Conservation (phyloP, 2,888 invertebrate species). For the Amiota communis region DNA sequence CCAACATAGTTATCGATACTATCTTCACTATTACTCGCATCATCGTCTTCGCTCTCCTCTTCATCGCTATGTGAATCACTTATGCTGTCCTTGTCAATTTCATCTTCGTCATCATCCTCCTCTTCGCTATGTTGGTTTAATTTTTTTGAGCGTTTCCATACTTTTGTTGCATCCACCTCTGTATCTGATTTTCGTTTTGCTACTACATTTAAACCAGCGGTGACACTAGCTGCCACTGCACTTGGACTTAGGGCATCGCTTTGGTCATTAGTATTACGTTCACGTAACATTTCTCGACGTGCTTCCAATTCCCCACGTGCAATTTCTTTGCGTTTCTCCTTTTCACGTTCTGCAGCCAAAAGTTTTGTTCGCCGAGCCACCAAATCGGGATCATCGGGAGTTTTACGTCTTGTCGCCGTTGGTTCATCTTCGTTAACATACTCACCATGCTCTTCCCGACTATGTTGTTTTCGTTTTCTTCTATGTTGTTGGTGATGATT, state of each 20-base stretch:
- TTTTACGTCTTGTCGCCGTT: slow-evolving; percentile 47
- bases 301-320: slow-evolving; percentile 84
- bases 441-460: slow-evolving; percentile 60
- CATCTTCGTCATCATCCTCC: slow-evolving; percentile 35
- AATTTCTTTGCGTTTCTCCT: slow-evolving; percentile 84
- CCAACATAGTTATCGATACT: too few species aligned
- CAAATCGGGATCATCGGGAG: slow-evolving; percentile 74
- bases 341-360: slow-evolving; percentile 83
- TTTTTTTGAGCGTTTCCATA: slow-evolving; percentile 55
- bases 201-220: slow-evolving; percentile 67
- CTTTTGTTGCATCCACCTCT: slow-evolving; percentile 46
- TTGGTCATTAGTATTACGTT: slow-evolving; percentile 58
- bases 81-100: slow-evolving; percentile 36
- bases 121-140: slow-evolving; percentile 38
- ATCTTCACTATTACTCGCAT: too few species aligned
- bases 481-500: slow-evolving; percentile 42
- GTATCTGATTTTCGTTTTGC: slow-evolving; percentile 57
- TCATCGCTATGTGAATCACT: slow-evolving; percentile 39
- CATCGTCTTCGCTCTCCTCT: slow-evolving; percentile 49
- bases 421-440: slow-evolving; percentile 22
- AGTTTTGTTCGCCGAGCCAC: slow-evolving; percentile 79
- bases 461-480: slow-evolving; percentile 60
- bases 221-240: slow-evolving; percentile 68
- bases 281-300: slow-evolving; percentile 74
- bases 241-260: slow-evolving; percentile 64